Evolutionary conservation across 2,797 vertebrate species (phyloP), one percentile per base, ranked within the genome.

Genomic region (Microcaecilia unicolor): DNA sequence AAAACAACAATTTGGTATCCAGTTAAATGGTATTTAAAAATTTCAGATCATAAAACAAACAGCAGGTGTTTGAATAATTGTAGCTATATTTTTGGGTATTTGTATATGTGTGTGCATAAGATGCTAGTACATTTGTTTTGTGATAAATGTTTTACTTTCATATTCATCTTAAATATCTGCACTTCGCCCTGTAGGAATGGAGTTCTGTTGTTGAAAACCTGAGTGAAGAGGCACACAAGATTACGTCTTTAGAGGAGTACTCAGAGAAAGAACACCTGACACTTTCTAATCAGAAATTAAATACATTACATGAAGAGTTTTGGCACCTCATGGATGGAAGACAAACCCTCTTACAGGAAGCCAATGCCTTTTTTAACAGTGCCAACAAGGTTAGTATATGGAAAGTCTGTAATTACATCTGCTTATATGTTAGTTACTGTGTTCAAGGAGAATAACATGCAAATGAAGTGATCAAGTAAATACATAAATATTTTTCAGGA

Each of bases 351-450:
- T 59, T 88, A 23, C 71, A 72, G 27, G 75, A 85, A 45, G 74
- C 84, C 39, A 83, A 86, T 51, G 54, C 54, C 4, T 91, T 91
- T 64, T 92, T 87, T 50, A 67, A 28, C 33, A 63, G 75, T 25
- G 72, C 78, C 43, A 72, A 69, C 50, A 76, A 87, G 87, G 89
- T 90, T 52, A 31, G 77, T 69, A 16, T 17, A 54, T 21, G n/a
- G 36, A 12, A 40, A 13, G 12, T 17, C 13, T 32, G 6, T 25
- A 17, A 11, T 18, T 35, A 26, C 17, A 30, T 32, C 5, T 17
- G n/a, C 16, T 27, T 10, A 8, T 12, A n/a, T n/a, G n/a, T 15
- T 17, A 31, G 1, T 13, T 9, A n/a, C 3, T 27, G 9, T 40
- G 7, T 6, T 29, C n/a, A 15, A n/a, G n/a, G n/a, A n/a, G n/a